Evolutionary conservation across 2,113 vertebrate genomes (phyloP), one percentile per base, ranked within the genome.

Genomic region (Misgurnus mizolepis): DNA sequence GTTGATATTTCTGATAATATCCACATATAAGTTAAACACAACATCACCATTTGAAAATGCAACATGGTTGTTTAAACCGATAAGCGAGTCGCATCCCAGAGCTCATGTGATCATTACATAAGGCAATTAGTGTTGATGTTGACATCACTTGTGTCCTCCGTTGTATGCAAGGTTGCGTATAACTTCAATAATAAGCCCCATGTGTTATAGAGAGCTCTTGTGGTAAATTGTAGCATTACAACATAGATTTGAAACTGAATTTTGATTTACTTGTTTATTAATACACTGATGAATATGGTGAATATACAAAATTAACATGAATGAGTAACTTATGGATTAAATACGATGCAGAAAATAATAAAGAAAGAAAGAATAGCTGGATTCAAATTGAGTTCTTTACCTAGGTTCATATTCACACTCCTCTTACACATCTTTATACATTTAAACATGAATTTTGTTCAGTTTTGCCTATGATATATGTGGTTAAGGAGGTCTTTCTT

Each of bases 161-260:
- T 34, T 34, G 27, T 34, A 34, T 34, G 27, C 27, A 34, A 34
- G 27, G 27, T 34, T 34, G 27, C 27, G 27, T 34, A 34, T 34
- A 34, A 47, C 45, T 47, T 2, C 4, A 12, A 12, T 53, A 12
- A 12, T 14, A 53, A 12, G 34, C 5, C 27, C 1, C 22, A 14
- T 22, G 40, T 22, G 17, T 41, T 12, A 73, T 17, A 17, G 71
- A 74, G 71, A 4, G 40, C 40, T 61, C 64, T 40, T 67, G 64
- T 67, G 76, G 76, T 22, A 15, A 65, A 15, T 15, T 0, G 5
- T n/a, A 79, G 18, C 27, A 79, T 65, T 79, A 47, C 65, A 79
- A 43, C 9, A 73, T 58, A 27, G 6, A 8, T 60, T 74, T 22
- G 71, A 45, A 61, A 61, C 11, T 45, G 3, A n/a, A 12, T 17